Evolutionary conservation across 2,888 invertebrate species (phyloP).

Genomic region (Cactoblastis cactorum): DNA sequence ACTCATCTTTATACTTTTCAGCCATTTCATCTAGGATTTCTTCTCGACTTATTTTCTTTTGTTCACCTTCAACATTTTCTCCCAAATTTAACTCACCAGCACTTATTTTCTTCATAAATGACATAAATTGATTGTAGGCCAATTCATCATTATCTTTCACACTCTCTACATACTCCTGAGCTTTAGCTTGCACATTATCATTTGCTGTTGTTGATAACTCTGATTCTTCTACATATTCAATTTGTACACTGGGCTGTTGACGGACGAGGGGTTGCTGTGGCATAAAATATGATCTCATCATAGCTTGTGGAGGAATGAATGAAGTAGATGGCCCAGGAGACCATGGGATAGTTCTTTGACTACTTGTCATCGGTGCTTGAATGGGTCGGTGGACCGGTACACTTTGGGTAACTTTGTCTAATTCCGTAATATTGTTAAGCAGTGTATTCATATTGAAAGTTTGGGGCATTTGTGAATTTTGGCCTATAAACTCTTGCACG

Average conservation of each 20-base stretch:
- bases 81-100: conserved; percentile 82
- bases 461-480: conserved; percentile 76
- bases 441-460: conserved; percentile 94
- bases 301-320: conserved; percentile 42
- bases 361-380: conserved; percentile 29
- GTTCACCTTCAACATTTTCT: conserved; percentile 55
- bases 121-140: conserved; percentile 89
- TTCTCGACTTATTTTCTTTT: conserved; percentile 59
- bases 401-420: conserved; percentile 39
- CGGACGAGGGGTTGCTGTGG: conserved; percentile 38
- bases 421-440: conserved; percentile 91
- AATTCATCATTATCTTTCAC: conserved; percentile 83
- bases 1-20: conserved; percentile 85
- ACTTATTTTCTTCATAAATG: conserved; percentile 89
- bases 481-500: conserved; percentile 89
- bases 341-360: conserved; percentile 45
- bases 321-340: conserved; percentile 50
- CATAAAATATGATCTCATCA: conserved; percentile 43
- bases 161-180: conserved; percentile 77
- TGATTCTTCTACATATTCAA: conserved; percentile 62
- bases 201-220: conserved; percentile 44
- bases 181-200: conserved; percentile 71
- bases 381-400: conserved; percentile 16
- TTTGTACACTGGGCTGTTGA: conserved; percentile 52
- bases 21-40: conserved; percentile 71